phyloP scores from a whole-genome alignment of 2,797 vertebrate genomes.

The Sylvilagus floridanus region DNA sequence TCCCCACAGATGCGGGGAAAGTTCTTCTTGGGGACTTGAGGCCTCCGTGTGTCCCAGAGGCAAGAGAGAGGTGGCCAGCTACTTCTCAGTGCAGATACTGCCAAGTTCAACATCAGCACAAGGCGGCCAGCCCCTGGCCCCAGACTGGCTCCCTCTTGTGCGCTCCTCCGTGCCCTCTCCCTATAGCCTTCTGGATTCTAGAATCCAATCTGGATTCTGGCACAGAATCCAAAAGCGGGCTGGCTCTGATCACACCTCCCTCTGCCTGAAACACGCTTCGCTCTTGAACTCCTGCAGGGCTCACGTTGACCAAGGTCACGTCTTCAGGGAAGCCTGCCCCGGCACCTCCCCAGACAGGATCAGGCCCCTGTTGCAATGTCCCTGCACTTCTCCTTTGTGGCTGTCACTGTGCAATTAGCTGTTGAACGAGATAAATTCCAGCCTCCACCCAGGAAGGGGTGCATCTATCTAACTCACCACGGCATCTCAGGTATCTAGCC shows the following conservation, averaged over 20 bases:
- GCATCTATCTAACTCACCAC: not conserved
- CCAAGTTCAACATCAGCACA: not conserved
- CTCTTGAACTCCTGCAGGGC: not conserved
- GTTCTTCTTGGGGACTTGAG: not conserved
- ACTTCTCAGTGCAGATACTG: not conserved
- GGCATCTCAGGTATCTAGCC: not conserved
- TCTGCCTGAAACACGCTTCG: not conserved
- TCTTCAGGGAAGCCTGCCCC: not conserved
- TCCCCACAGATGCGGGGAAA: not conserved
- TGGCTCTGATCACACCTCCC: not conserved
- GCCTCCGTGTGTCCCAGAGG: not conserved
- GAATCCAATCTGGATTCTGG: not conserved
- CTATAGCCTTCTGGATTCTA: not conserved
- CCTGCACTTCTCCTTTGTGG: not conserved
- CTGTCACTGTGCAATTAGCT: not conserved
- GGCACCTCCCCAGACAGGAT: not conserved
- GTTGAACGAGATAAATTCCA: not conserved
- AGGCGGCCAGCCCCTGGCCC: not conserved
- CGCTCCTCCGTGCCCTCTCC: not conserved
- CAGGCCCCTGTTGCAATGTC: not conserved
- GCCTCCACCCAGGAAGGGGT: not conserved
- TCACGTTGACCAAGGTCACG: not conserved
- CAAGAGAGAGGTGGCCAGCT: not conserved
- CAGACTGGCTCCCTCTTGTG: not conserved
- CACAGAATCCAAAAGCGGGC: too few relatives aligned